These are phyloP conservation scores for Mythimna impura DNA, from an alignment of 2,888 invertebrate genomes.

Conservation along the genomic window DNA sequence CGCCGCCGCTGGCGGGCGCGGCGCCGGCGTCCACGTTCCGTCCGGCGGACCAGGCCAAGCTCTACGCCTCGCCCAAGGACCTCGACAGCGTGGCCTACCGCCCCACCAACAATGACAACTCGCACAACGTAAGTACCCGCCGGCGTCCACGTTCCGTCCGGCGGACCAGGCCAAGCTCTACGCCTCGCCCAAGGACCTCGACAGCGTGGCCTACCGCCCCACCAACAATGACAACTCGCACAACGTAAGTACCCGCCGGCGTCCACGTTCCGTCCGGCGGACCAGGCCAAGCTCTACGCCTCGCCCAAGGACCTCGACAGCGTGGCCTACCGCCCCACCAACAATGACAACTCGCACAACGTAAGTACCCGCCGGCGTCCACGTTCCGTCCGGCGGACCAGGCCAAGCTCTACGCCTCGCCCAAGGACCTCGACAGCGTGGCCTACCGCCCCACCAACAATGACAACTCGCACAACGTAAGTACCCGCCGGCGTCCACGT, in stretches of 20 bases:
- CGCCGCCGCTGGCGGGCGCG: conserved; percentile 89
- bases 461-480: conserved; percentile 34
- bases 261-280: conserved; percentile 96
- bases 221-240: conserved; percentile 37
- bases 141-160: conserved; percentile 97
- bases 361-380: conserved; percentile 91
- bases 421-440: conserved; percentile 93
- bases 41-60: conserved; percentile 89
- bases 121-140: conserved; percentile 63
- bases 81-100: conserved; percentile 89
- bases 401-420: conserved; percentile 95
- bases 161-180: conserved; percentile 91
- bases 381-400: conserved; percentile 94
- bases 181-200: conserved; percentile 96
- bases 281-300: conserved; percentile 93
- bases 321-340: conserved; percentile 78
- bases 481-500: not conserved
- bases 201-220: conserved; percentile 79
- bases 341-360: conserved; percentile 31
- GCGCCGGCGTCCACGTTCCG: conserved; percentile 96
- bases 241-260: conserved; percentile 84
- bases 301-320: conserved; percentile 95
- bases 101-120: conserved; percentile 53
- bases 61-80: conserved; percentile 97
- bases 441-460: conserved; percentile 75